phyloP scores from a whole-genome alignment of 1,140 invertebrate species.

The Steinernema khuongi region DNA sequence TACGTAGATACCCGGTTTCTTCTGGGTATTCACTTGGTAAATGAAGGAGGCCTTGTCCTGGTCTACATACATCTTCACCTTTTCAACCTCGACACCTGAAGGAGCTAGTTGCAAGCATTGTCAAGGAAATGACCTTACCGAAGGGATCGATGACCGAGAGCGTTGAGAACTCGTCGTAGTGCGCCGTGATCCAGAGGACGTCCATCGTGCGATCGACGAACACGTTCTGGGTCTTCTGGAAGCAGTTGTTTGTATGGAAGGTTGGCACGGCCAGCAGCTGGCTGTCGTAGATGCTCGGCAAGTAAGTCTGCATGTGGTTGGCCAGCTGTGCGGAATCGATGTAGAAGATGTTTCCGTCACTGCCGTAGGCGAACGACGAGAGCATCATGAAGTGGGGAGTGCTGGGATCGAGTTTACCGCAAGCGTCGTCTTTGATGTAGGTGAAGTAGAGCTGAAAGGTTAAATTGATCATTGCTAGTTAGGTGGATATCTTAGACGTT shows the following conservation, averaged over 20 bases:
- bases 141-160: not conserved
- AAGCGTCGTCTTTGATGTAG: not conserved
- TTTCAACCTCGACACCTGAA: too few relatives aligned
- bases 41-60: too few relatives aligned
- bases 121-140: too few relatives aligned
- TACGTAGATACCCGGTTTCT: not conserved
- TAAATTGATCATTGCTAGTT: too few relatives aligned
- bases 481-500: too few relatives aligned
- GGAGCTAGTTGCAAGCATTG: too few relatives aligned
- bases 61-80: too few relatives aligned
- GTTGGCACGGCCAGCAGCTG: not conserved
- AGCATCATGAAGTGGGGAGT: not conserved
- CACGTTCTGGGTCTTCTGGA: not conserved
- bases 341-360: not conserved
- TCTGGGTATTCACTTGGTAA: not conserved
- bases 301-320: not conserved
- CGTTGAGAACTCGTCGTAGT: not conserved
- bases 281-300: not conserved
- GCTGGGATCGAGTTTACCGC: not conserved
- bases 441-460: not conserved
- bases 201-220: not conserved
- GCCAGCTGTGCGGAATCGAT: not conserved
- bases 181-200: not conserved
- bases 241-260: not conserved
- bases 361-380: not conserved